Evolutionary conservation across 2,797 vertebrate species (phyloP).

Genomic region (Sphaeramia orbicularis): DNA sequence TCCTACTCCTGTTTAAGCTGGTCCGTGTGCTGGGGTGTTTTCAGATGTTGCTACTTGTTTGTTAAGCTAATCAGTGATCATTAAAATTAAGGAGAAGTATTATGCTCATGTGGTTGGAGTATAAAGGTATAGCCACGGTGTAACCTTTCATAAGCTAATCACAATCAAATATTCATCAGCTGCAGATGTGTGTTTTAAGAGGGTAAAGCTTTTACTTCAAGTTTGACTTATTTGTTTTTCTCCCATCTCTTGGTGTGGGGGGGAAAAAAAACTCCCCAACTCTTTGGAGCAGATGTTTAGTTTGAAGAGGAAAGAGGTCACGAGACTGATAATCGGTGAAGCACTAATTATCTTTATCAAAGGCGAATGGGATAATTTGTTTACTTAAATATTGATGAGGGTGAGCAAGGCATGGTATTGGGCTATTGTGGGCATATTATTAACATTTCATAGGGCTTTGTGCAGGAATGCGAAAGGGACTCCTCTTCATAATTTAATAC

Average conservation of each 20-base stretch:
- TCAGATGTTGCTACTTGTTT: conserved; percentile 48
- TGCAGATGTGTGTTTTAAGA: conserved; percentile 87
- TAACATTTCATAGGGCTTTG: conserved; percentile 99
- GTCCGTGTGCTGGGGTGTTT: conserved; percentile 33
- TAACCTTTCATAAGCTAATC: conserved; percentile 77
- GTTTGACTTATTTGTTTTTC: conserved; percentile 84
- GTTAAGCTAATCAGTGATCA: conserved; percentile 67
- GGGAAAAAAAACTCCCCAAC: conserved; percentile 74
- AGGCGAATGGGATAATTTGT: conserved; percentile 97
- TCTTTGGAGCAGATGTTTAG: conserved; percentile 86
- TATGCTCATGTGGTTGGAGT: conserved; percentile 41
- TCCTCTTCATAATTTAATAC: conserved; percentile 99
- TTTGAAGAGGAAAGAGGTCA: conserved; percentile 94
- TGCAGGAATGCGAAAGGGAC: conserved; percentile 97
- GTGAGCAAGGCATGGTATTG: conserved; percentile 93
- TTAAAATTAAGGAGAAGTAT: conserved; percentile 63
- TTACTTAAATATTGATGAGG: conserved; percentile 99
- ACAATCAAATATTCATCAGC: conserved; percentile 85
- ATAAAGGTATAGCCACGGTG: conserved; percentile 65
- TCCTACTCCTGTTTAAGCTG: conserved; percentile 50
- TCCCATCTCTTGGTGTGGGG: conserved; percentile 1
- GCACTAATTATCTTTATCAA: conserved; percentile 99
- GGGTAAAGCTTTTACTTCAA: conserved; percentile 75
- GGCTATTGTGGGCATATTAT: conserved; percentile 99
- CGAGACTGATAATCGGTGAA: conserved; percentile 92